Base-by-base conservation (phyloP, 2,888 invertebrate genomes). In the Auanema freiburgensis region DNA sequence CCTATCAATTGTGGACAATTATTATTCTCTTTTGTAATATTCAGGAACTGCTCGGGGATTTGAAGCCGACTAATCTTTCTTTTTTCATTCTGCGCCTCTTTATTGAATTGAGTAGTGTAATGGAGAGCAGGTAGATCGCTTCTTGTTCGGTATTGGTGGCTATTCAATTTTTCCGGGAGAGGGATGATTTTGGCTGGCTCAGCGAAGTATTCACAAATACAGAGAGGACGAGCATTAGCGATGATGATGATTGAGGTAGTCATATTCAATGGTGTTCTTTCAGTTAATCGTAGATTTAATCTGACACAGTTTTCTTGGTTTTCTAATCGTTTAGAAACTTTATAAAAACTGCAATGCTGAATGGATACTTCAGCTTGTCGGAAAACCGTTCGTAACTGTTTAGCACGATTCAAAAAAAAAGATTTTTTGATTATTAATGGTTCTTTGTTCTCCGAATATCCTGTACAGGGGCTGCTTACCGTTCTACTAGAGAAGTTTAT, bases 341-440 rank as follows among this genome's bases (percentile, higher is more conserved):
- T 66, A 58, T 78, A 81, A 65, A 80, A 81, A 61, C 75, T 75
- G 67, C 78, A 77, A 65, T 81, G 81, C 65, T 81, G 81, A 25
- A 81, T 71, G 40, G 78, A 80, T 42, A 81, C 77, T 60, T 81
- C 77, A 8, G 79, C 80, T 1, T 67, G 53, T 33, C 33, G 33
- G 8, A 33, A 33, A 33, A 33, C 33, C 8, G 33, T 33, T 8
- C 33, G 33, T 8, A 33, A 33, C 33, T 33, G 33, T 3, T 8
- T 3, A 33, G 33, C 33, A 33, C 33, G 33, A 8, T 33, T 33
- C 8, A 33, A 33, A 33, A 33, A 33, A 33, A 33, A 46, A 16
- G 16, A 18, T 14, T 60, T 23, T 55, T n/a, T 41, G 1, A 40
- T 55, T 16, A n/a, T 24, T 1, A 2, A 46, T 46, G 5, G 8